These are phyloP conservation scores for Pseudorasbora parva DNA, from an alignment of 2,113 vertebrate genomes.

Conservation along the genomic window DNA sequence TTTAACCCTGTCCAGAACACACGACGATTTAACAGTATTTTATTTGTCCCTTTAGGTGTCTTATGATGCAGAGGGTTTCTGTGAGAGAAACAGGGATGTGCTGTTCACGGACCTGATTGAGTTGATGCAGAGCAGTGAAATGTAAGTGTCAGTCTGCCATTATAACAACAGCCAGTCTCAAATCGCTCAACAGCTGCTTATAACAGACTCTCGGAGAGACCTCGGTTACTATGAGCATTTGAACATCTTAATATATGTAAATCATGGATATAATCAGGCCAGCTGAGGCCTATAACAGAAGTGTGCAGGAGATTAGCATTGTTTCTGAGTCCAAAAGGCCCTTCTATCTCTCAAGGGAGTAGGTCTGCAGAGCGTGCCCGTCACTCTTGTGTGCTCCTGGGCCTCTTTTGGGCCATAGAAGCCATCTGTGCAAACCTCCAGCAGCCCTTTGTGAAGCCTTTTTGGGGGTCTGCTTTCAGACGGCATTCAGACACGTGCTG, in stretches of 20 bases:
- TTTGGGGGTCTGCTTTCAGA: conserved; percentile 52
- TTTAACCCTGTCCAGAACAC: not conserved
- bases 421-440: conserved; percentile 71
- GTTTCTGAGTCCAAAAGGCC: conserved; percentile 18
- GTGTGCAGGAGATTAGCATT: conserved; percentile 42
- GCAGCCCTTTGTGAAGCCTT: conserved; percentile 39
- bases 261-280: conserved; percentile 47
- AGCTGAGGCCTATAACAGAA: conserved; percentile 59
- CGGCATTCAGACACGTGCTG: conserved; percentile 51
- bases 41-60: conserved; percentile 84
- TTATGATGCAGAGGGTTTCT: conserved; percentile 97
- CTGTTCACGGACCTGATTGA: conserved; percentile 97
- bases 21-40: not conserved
- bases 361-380: conserved; percentile 48
- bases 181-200: not conserved
- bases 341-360: conserved; percentile 37
- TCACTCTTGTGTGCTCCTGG: conserved; percentile 54
- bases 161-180: conserved; percentile 45
- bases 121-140: conserved; percentile 98
- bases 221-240: conserved; percentile 50
- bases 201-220: conserved; percentile 5
- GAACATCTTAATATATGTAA: conserved; percentile 60
- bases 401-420: conserved; percentile 60
- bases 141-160: conserved; percentile 79
- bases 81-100: conserved; percentile 96